A percentile compares a stretch with the other conserved stretches of the same genome.
Evolutionary conservation across 2,797 vertebrate genomes (phyloP).

Genomic region (Sylvilagus floridanus): DNA sequence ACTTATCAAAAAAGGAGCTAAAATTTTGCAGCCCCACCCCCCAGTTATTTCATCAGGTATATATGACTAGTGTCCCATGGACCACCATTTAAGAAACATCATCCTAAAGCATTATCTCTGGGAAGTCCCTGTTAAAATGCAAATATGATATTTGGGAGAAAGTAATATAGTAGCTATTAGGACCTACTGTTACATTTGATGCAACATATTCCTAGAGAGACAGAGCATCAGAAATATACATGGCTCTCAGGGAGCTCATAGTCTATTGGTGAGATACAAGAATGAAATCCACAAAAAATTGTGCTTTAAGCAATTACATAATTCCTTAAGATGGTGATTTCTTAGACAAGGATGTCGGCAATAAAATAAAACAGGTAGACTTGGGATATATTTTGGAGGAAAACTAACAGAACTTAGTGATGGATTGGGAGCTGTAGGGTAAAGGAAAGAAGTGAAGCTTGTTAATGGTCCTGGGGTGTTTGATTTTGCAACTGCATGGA

Average conservation of each 20-base stretch:
- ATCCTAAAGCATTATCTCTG: constrained; percentile 23
- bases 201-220: not conserved
- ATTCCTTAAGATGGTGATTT: not conserved
- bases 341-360: not conserved
- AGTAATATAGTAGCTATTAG: constrained; percentile 15
- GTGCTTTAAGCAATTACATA: not conserved
- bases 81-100: not conserved
- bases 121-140: constrained; percentile 24
- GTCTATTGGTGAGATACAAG: constrained; percentile 9
- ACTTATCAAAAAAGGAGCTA: constrained; percentile 28
- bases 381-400: constrained; percentile 23
- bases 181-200: constrained; percentile 34
- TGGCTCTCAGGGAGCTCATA: not conserved
- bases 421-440: not conserved
- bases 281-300: constrained; percentile 48
- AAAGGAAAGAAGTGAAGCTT: not conserved
- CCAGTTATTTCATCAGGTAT: constrained; percentile 13
- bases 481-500: constrained; percentile 32
- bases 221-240: constrained; percentile 39
- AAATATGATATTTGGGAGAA: not conserved
- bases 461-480: not conserved
- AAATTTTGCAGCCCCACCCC: not conserved
- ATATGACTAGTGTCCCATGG: not conserved
- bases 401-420: not conserved
- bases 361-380: not conserved